Percentiles rank a stretch among this genome's conserved stretches.
Evolutionary conservation across 35 echinoderm and acorn worm species (phyloP).

Genomic region (Lytechinus pictus): DNA sequence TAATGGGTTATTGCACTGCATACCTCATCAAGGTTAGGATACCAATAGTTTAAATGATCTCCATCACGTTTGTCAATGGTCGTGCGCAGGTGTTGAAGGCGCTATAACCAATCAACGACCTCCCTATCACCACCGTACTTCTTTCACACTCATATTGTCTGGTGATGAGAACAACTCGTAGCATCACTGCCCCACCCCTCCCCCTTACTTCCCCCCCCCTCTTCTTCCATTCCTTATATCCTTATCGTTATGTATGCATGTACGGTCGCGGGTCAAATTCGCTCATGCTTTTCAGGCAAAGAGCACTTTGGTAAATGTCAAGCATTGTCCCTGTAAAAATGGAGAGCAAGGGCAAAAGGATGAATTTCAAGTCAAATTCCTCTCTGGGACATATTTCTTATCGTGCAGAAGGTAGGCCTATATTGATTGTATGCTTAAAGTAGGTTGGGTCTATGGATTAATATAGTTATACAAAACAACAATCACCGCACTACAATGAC

Average conservation of each 20-base stretch:
- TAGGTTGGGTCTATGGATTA: too few relatives aligned
- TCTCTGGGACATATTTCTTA: background rate
- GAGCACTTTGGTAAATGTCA: background rate
- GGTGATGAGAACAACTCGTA: background rate
- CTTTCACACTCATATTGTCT: constrained; percentile 18
- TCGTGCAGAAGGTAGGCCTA: too few relatives aligned
- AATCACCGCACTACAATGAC: too few relatives aligned
- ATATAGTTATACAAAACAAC: too few relatives aligned
- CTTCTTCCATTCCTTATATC: too few relatives aligned
- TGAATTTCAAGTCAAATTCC: too few relatives aligned
- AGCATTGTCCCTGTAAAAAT: background rate
- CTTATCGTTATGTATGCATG: background rate
- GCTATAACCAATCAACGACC: constrained; percentile 18
- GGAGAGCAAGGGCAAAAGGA: background rate
- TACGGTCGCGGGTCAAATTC: background rate
- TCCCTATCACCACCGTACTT: background rate
- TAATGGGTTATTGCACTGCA: background rate
- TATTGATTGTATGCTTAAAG: too few relatives aligned
- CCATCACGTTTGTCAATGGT: background rate
- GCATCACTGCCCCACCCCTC: background rate
- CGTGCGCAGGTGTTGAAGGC: constrained; percentile 25
- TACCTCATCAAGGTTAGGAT: background rate
- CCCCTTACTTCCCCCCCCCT: too few relatives aligned
- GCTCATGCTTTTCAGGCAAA: background rate
- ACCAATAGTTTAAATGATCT: background rate